phyloP scores from a whole-genome alignment of 2,797 vertebrate genomes.

The Acrocephalus scirpaceus region DNA sequence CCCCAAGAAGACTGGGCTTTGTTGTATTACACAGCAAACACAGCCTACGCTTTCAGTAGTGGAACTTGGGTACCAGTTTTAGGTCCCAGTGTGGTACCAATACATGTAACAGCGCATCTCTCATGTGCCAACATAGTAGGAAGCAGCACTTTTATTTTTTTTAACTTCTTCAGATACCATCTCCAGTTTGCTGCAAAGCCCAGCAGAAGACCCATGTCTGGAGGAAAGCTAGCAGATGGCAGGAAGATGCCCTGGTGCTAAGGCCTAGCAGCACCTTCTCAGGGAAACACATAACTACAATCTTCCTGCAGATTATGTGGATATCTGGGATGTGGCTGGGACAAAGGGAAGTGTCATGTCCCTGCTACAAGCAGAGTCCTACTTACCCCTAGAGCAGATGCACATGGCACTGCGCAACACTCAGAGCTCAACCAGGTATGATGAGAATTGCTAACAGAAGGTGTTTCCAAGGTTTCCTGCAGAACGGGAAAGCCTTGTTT shows the following conservation, averaged over 20 bases:
- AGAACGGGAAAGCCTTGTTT: neutral
- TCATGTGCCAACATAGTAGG: neutral
- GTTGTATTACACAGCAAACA: constrained; percentile 40
- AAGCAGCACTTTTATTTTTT: neutral
- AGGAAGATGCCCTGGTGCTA: neutral
- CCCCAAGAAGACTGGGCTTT: constrained; percentile 61
- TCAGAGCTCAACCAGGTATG: neutral
- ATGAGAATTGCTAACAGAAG: neutral
- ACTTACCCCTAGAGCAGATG: neutral
- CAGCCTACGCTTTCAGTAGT: neutral
- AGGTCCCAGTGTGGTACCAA: neutral
- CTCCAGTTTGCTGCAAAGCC: neutral
- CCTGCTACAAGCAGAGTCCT: neutral
- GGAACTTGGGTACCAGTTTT: neutral
- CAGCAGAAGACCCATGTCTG: neutral
- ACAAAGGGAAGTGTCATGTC: rapidly evolving
- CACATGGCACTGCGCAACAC: neutral
- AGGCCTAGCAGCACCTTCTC: neutral
- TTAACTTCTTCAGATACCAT: neutral
- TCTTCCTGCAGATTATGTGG: neutral
- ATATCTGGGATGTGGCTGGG: neutral
- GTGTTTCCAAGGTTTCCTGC: neutral
- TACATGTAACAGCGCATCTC: rapidly evolving
- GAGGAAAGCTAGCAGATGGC: neutral
- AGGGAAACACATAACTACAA: neutral